These are phyloP conservation scores for Rhodinocichla rosea DNA, from an alignment of 2,113 vertebrate genomes.

Conservation along the genomic window DNA sequence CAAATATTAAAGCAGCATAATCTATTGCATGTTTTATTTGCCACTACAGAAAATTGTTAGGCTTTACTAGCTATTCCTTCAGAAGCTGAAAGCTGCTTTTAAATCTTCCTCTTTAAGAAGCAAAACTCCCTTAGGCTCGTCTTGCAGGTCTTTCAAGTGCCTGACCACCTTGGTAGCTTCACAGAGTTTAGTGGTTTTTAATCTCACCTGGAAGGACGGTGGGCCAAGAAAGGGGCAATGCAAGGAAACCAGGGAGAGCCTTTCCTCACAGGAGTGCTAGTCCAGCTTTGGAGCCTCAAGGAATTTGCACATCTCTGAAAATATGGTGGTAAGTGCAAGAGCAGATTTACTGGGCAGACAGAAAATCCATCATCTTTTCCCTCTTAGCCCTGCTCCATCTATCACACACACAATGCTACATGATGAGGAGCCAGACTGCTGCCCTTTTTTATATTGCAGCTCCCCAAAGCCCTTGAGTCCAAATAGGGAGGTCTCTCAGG, in stretches of 20 bases:
- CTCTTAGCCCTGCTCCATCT: neutral
- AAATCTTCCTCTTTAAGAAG: neutral
- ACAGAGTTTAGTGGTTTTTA: neutral
- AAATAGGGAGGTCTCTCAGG: neutral
- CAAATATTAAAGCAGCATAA: neutral
- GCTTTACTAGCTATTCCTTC: neutral
- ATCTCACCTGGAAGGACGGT: neutral
- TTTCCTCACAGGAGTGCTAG: neutral
- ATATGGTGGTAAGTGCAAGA: neutral
- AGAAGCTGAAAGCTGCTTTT: neutral
- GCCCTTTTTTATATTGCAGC: neutral
- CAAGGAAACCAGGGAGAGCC: neutral
- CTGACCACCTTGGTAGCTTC: neutral
- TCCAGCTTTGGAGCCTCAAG: neutral
- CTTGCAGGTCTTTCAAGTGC: neutral
- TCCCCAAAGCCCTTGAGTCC: neutral
- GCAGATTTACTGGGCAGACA: neutral
- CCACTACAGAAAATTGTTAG: neutral
- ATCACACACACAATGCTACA: neutral
- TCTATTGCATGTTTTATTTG: neutral
- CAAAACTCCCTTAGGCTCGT: neutral
- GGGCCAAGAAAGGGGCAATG: neutral
- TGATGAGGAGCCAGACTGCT: neutral
- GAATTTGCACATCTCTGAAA: neutral
- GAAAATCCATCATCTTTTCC: neutral